Evolutionary conservation across 2,888 invertebrate genomes (phyloP), one percentile per base, ranked within the genome.

Genomic region (Xestia xanthographa): DNA sequence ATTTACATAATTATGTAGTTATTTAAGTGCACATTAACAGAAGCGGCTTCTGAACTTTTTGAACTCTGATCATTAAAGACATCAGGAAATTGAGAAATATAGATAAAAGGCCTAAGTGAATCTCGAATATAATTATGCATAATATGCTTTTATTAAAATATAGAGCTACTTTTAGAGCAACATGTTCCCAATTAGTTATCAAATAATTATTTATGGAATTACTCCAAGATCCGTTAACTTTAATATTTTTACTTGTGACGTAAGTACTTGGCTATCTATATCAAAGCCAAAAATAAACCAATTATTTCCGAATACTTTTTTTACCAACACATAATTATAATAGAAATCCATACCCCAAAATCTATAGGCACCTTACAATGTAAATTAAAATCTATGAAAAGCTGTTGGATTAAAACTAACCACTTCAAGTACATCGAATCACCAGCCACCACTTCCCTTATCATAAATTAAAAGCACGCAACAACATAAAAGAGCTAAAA

Each of bases 1-100:
- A 66, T 65, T 79, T 0, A 38, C n/a, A 65, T 79, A 53, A 58
- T 43, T 22, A 62, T 58, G 62, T 79, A 53, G 50, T 43, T 22
- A 62, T 58, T 66, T 63, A 79, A 72, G 76, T 70, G 72, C 69
- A 66, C 22, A 43, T 56, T 70, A 72, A 67, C n/a, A 70, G 58
- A 43, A 69, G 63, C 71, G 75, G 79, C 56, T 83, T 73, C 41
- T 76, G 67, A 38, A 66, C 22, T 67, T 63, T 72, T 80, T 66
- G 45, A 72, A 66, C 69, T 76, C 48, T 14, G 68, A 66, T 72
- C 58, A 70, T 78, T 70, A 72, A 72, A 66, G 2, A 72, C 38
- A 80, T 75, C 38, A 69, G 70, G 80, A 73, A 83, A 84, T 82
- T 65, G 66, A 82, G 76, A 83, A 83, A 80, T 84, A 67, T 67